Conservation (phyloP, 2,888 invertebrate genomes). For the Zhuqinia jingwanae region DNA sequence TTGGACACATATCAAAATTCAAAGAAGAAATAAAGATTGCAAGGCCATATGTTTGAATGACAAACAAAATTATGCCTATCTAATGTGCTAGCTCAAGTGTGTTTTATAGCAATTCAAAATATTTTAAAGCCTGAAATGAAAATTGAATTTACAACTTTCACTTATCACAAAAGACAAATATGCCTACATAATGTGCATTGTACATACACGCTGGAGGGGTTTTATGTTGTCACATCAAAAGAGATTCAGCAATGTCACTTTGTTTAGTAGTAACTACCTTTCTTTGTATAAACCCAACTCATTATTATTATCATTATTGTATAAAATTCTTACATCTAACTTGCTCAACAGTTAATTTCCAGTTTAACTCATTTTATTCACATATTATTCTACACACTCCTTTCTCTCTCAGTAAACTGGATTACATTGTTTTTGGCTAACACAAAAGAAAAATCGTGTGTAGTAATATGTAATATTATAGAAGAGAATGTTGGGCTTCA, state of each 20-base stretch:
- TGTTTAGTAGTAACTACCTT: too few species aligned
- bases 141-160: slow-evolving; percentile 16
- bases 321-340: not conserved
- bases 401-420: too few species aligned
- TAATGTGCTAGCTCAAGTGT: not conserved
- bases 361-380: slow-evolving; percentile 4
- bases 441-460: too few species aligned
- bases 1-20: slow-evolving; percentile 35
- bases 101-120: slow-evolving; percentile 10
- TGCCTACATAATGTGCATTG: too few species aligned
- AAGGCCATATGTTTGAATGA: slow-evolving; percentile 3
- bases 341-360: slow-evolving; percentile 4
- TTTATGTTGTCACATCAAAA: too few species aligned
- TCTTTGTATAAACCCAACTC: too few species aligned
- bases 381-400: too few species aligned
- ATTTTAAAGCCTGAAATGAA: not conserved
- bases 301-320: not conserved
- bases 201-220: too few species aligned
- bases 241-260: too few species aligned
- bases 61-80: not conserved
- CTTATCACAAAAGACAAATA: too few species aligned
- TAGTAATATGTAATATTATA: slow-evolving; percentile 6
- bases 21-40: not conserved
- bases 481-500: slow-evolving; percentile 3
- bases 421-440: too few species aligned